Conservation (phyloP, 2,797 vertebrate genomes). For the Silurus lanzhouensis region DNA sequence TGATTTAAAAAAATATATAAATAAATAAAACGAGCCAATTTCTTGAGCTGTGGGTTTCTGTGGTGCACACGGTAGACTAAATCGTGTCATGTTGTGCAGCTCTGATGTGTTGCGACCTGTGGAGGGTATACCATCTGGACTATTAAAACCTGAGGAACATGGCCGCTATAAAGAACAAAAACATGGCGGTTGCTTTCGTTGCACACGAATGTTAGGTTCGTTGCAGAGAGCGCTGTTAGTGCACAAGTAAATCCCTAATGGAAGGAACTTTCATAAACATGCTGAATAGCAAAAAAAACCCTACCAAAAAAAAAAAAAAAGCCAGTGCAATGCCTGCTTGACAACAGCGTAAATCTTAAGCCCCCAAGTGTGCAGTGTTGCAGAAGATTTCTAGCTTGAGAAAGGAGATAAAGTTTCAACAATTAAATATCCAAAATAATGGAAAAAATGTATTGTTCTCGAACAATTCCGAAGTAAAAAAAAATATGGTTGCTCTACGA, state of each 20-base stretch:
- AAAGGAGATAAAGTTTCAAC: constrained; percentile 40
- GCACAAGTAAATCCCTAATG: constrained; percentile 73
- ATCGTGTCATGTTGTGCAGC: constrained; percentile 48
- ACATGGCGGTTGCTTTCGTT: constrained; percentile 45
- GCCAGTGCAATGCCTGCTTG: constrained; percentile 66
- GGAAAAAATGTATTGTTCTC: background rate
- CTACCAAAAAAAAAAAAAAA: constrained; percentile 60
- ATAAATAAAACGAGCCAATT: constrained; percentile 18
- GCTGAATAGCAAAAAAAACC: constrained; percentile 65
- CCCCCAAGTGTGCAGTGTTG: constrained; percentile 62
- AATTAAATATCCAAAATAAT: constrained; percentile 1
- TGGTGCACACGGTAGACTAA: constrained; percentile 45
- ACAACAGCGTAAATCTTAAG: constrained; percentile 73
- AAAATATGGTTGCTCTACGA: background rate
- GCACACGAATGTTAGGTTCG: constrained; percentile 27
- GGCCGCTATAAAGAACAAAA: constrained; percentile 36
- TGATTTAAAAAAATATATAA: constrained; percentile 5
- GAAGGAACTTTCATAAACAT: constrained; percentile 72
- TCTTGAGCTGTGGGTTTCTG: constrained; percentile 45
- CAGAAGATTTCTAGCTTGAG: constrained; percentile 73
- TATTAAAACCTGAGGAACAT: constrained; percentile 46
- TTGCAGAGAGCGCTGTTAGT: constrained; percentile 58
- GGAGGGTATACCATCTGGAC: constrained; percentile 56
- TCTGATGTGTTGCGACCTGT: constrained; percentile 55
- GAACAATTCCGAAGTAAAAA: background rate